phyloP scores from a whole-genome alignment of 2,113 vertebrate genomes.

The Riparia riparia region DNA sequence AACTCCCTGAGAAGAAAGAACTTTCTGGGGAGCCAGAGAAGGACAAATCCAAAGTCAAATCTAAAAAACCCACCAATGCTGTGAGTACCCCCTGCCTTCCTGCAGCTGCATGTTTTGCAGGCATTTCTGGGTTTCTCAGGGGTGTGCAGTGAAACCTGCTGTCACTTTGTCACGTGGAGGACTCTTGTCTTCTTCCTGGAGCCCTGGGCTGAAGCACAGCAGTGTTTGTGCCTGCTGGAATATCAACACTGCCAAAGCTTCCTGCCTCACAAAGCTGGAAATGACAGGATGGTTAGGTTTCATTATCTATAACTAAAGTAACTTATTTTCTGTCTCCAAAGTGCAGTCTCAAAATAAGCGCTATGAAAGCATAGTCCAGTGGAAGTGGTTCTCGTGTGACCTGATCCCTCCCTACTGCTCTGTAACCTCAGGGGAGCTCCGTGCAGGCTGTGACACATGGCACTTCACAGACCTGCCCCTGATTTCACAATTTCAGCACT shows the following conservation, averaged over 20 bases:
- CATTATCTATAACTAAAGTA: not conserved
- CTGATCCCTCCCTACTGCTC: not conserved
- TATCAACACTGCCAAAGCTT: not conserved
- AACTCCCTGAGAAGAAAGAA: conserved; percentile 82
- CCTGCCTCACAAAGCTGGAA: not conserved
- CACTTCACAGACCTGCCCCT: not conserved
- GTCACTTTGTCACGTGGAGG: not conserved
- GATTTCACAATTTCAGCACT: not conserved
- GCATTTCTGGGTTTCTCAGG: not conserved
- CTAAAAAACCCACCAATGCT: conserved; percentile 84
- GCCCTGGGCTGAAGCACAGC: not conserved
- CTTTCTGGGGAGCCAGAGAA: conserved; percentile 79
- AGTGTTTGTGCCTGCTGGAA: not conserved
- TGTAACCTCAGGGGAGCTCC: not conserved
- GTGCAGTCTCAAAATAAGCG: not conserved
- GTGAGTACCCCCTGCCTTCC: conserved; percentile 61
- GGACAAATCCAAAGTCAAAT: conserved; percentile 86
- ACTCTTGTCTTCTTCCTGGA: not conserved
- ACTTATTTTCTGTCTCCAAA: not conserved
- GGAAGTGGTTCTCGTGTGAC: not conserved
- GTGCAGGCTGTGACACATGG: not conserved
- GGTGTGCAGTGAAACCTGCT: not conserved
- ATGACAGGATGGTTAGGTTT: not conserved
- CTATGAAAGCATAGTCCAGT: not conserved
- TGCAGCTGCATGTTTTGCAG: not conserved